Evolutionary conservation across 2,888 invertebrate species (phyloP), one percentile per base, ranked within the genome.

Genomic region (Synanthedon andrenaeformis): DNA sequence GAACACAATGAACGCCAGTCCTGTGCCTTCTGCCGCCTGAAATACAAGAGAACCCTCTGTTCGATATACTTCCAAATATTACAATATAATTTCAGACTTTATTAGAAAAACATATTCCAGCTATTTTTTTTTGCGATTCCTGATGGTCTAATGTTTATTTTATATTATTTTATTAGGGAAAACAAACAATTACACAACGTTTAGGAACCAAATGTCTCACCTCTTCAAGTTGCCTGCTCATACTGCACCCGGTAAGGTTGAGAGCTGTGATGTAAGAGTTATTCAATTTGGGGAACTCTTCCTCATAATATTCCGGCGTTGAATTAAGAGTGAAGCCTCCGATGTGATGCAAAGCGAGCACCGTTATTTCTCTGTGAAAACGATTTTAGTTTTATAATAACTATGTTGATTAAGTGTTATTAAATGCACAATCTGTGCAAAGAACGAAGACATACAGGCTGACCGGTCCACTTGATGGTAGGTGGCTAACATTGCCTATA

Each of bases 1-100:
- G 86, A 98, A 97, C n/a, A 98, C 96, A 59, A 98, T 97, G 81
- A 98, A 98, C 0, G 97, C 98, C 51, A 98, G 84, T 1, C 98
- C 98, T 1, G 97, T 98, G 51, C 98, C 98, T 85, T 97, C 96
- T 41, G 97, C 97, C 23, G 97, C 97, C 96, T 96, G 75, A 10
- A 82, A 76, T 45, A 3, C 19, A 51, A 23, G 23, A 23, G 23
- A 23, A 23, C 1, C 23, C 1, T 23, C 23, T 23, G 23, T 23
- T 23, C 12, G 2, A 4, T 4, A 49, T 13, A 19, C 3, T 19
- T 3, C 2, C 19, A 19, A 19, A 19, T 19, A 3, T 19, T 42
- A 42, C 42, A 42, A 42, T 42, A n/a, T 42, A 42, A n/a, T 42
- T 0, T 19, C 3, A 19, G 3, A 19, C 19, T 19, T 19, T 19